Conservation (phyloP, 2,888 invertebrate species). For the Lissonota sp. region DNA sequence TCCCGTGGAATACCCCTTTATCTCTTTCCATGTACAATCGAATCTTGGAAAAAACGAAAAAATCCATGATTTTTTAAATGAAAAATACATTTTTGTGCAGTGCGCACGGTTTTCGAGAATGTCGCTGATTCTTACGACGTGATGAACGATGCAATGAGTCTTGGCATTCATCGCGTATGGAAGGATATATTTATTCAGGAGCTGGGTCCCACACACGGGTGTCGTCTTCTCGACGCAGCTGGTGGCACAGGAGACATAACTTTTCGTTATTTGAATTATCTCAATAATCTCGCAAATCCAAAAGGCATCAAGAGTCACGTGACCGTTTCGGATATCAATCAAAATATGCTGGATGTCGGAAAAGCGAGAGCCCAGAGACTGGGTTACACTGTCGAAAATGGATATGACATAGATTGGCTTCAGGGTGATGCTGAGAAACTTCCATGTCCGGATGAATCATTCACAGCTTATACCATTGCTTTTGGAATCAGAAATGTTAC, state of each 20-base stretch:
- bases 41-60: slow-evolving; percentile 35
- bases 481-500: slow-evolving; percentile 99
- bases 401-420: slow-evolving; percentile 88
- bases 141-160: slow-evolving; percentile 99
- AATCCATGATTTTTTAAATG: slow-evolving; percentile 12
- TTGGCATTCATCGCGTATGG: slow-evolving; percentile 98
- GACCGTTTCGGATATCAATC: slow-evolving; percentile 95
- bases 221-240: slow-evolving; percentile 95
- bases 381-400: slow-evolving; percentile 85
- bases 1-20: too few relatives aligned
- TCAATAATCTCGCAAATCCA: slow-evolving; percentile 84
- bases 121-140: slow-evolving; percentile 97
- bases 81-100: slow-evolving; percentile 85
- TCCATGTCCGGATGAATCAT: slow-evolving; percentile 90
- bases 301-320: slow-evolving; percentile 86
- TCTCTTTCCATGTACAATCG: too few relatives aligned
- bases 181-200: slow-evolving; percentile 96
- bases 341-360: slow-evolving; percentile 97
- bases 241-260: slow-evolving; percentile 99
- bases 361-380: slow-evolving; percentile 88
- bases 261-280: slow-evolving; percentile 92
- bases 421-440: slow-evolving; percentile 95
- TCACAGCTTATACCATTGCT: slow-evolving; percentile 97
- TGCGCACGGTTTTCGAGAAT: slow-evolving; percentile 96
- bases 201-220: slow-evolving; percentile 91